Base-by-base conservation (phyloP, 2,797 vertebrate species). In the Vultur gryphus region DNA sequence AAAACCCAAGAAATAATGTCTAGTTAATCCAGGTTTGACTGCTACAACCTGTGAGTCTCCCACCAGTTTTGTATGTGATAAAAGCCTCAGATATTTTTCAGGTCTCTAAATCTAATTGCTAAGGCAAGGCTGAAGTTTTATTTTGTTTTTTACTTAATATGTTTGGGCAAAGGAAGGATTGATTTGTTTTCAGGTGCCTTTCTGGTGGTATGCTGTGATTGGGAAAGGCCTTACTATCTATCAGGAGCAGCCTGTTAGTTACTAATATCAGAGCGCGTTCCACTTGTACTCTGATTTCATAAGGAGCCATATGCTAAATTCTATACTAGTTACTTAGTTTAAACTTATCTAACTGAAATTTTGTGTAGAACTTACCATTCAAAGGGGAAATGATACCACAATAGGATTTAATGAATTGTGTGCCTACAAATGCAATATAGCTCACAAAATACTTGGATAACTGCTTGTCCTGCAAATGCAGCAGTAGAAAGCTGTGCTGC, bases 201-300 rank as follows among this genome's bases (percentile, higher is more conserved):
- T 92, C 48, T 80, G 64, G 16, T 64, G 39, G 3, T 52, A 21
- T 33, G 6, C 7, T 67, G 24, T 43, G n/a, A 11, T 2, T 76
- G 23, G 37, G 25, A 25, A 80, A 77, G 35, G 7, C 20, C 33
- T 69, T 66, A 9, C 7, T 43, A 1, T 43, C 28, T 78, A 16
- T 29, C 3, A 31, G 52, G 18, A 70, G 44, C 5, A 64, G 46
- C 13, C 25, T 66, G 28, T 21, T 80, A 25, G 20, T 55, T 72
- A 39, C 24, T 76, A 76, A 23, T 52, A 15, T 23, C 0, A 0
- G 33, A 37, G 13, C 2, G 6, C 7, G 6, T 82, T 41, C 15
- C 1, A 3, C 16, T 72, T n/a, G 8, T 29, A 17, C n/a, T 64
- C 23, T 21, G 19, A 20, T 76, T 83, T 87, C 19, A 24, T 3